Evolutionary conservation across 2,797 vertebrate genomes (phyloP).

Genomic region (Carduelis carduelis): DNA sequence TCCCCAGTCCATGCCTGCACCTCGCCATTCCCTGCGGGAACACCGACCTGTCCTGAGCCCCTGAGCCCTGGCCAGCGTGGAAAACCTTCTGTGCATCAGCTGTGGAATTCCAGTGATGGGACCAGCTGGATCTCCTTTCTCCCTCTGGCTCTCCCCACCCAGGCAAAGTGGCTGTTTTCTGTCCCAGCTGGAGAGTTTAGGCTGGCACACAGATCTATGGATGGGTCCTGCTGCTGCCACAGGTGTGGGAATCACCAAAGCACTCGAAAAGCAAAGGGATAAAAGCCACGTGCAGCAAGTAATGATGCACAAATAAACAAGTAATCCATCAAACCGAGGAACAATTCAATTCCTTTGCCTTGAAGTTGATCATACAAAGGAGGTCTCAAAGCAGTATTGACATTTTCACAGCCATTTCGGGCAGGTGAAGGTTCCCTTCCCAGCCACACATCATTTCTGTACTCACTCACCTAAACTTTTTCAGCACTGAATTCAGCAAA

Average conservation of each 20-base stretch:
- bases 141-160: neutral
- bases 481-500: neutral
- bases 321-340: neutral
- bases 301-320: neutral
- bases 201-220: neutral
- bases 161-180: neutral
- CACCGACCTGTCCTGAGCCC: neutral
- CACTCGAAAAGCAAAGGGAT: neutral
- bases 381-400: neutral
- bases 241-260: neutral
- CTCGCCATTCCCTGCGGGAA: neutral
- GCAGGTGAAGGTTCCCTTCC: neutral
- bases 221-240: neutral
- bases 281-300: neutral
- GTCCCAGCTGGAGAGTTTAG: neutral
- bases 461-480: neutral
- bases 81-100: neutral
- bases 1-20: neutral
- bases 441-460: neutral
- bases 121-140: neutral
- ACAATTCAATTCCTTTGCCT: neutral
- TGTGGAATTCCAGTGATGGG: neutral
- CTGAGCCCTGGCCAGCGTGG: neutral
- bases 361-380: neutral
- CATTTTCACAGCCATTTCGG: neutral